These are phyloP conservation scores for Mythimna lalbum DNA, from an alignment of 2,888 invertebrate species.

Conservation along the genomic window DNA sequence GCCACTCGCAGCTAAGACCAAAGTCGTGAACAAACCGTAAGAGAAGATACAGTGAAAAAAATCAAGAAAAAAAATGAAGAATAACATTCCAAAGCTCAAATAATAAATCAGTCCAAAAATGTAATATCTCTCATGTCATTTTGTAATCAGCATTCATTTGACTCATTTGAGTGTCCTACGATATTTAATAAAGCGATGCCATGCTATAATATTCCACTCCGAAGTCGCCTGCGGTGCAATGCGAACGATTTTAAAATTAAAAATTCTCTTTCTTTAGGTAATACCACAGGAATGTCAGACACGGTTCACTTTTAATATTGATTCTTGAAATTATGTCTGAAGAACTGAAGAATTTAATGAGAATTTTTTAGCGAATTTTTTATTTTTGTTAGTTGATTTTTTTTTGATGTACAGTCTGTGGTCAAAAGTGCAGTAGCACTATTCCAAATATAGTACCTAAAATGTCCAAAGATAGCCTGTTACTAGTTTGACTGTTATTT, in stretches of 20 bases:
- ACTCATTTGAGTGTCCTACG: constrained; percentile 19
- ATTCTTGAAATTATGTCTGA: constrained; percentile 18
- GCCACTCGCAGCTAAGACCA: no score
- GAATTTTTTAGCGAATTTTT: neutral
- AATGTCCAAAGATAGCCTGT: no score
- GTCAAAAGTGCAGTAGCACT: neutral
- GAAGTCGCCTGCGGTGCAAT: constrained; percentile 42
- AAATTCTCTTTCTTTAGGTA: constrained; percentile 59
- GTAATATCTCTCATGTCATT: constrained; percentile 22
- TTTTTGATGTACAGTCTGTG: neutral
- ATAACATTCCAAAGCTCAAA: neutral
- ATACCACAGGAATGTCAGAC: constrained; percentile 31
- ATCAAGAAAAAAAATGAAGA: neutral
- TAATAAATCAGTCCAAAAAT: constrained; percentile 15
- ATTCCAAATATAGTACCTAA: no score
- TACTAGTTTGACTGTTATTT: no score
- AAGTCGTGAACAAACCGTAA: no score
- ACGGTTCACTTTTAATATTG: constrained; percentile 27
- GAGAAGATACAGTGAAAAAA: neutral
- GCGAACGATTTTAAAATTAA: constrained; percentile 68
- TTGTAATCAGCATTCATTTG: constrained; percentile 29
- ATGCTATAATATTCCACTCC: constrained; percentile 48
- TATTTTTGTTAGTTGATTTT: neutral
- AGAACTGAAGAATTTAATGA: neutral
- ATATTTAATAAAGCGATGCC: constrained; percentile 59